Conservation (phyloP, 1,140 invertebrate genomes). For the Lordiphosa stackelbergi region DNA sequence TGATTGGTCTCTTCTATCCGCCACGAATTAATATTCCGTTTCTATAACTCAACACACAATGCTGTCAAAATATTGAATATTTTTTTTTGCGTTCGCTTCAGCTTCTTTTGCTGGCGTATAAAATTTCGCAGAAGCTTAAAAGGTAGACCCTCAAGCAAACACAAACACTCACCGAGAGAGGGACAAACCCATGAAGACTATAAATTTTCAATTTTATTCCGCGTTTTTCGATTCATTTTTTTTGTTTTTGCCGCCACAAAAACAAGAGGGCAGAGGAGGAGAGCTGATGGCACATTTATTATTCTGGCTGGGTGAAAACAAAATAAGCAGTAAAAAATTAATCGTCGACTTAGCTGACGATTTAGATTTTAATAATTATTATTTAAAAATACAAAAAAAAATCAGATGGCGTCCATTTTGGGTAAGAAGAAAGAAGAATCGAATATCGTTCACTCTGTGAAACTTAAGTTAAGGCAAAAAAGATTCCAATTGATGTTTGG, state of each 20-base stretch:
- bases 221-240: not conserved
- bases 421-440: too few species aligned
- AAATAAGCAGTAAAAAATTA: conserved; percentile 73
- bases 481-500: too few species aligned
- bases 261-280: conserved; percentile 13
- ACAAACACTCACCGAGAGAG: conserved; percentile 1
- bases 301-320: conserved; percentile 61
- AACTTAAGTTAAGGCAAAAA: too few species aligned
- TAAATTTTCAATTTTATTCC: conserved; percentile 72
- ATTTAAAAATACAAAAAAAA: conserved; percentile 14
- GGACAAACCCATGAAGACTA: conserved; percentile 46
- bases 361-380: conserved; percentile 41
- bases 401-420: too few species aligned
- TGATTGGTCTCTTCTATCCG: not conserved
- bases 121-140: conserved; percentile 51
- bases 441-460: too few species aligned
- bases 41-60: conserved; percentile 69
- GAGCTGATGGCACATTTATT: conserved; percentile 43
- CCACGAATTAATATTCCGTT: conserved; percentile 59
- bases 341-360: conserved; percentile 59
- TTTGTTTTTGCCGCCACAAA: conserved; percentile 36
- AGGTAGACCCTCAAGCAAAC: conserved; percentile 19
- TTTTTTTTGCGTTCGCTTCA: conserved; percentile 30
- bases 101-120: conserved; percentile 9
- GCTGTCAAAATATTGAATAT: conserved; percentile 76